These are phyloP conservation scores for Indicator maculatus DNA, from an alignment of 2,113 vertebrate genomes.

Conservation along the genomic window DNA sequence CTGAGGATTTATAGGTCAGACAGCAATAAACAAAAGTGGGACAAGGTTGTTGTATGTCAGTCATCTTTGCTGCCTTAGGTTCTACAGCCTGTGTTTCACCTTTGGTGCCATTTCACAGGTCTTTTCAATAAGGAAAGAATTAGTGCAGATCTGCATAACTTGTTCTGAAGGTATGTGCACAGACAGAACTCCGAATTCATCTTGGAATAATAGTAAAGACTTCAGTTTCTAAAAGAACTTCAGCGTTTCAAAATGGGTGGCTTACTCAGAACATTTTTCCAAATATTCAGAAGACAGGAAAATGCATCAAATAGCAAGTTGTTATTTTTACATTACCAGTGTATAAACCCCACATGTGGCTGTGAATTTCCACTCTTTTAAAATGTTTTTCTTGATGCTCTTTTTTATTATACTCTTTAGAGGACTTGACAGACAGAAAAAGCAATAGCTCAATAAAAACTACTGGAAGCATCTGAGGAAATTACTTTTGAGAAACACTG, in stretches of 20 bases:
- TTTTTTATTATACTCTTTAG: conserved; percentile 11
- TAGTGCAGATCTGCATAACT: not conserved
- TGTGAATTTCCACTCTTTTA: not conserved
- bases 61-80: not conserved
- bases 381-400: not conserved
- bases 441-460: conserved; percentile 1
- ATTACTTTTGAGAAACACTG: not conserved
- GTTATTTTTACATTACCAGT: not conserved
- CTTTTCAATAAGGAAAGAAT: not conserved
- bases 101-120: not conserved
- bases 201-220: not conserved
- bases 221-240: not conserved
- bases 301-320: not conserved
- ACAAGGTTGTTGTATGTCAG: not conserved
- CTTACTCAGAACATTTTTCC: not conserved
- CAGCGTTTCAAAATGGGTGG: not conserved
- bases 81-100: not conserved
- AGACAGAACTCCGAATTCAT: not conserved
- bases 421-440: not conserved
- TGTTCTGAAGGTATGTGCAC: not conserved
- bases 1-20: not conserved
- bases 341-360: not conserved
- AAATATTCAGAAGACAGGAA: not conserved
- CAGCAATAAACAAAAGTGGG: not conserved
- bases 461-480: not conserved